Evolutionary conservation across 2,888 invertebrate genomes (phyloP).

Genomic region (Noctua janthina): DNA sequence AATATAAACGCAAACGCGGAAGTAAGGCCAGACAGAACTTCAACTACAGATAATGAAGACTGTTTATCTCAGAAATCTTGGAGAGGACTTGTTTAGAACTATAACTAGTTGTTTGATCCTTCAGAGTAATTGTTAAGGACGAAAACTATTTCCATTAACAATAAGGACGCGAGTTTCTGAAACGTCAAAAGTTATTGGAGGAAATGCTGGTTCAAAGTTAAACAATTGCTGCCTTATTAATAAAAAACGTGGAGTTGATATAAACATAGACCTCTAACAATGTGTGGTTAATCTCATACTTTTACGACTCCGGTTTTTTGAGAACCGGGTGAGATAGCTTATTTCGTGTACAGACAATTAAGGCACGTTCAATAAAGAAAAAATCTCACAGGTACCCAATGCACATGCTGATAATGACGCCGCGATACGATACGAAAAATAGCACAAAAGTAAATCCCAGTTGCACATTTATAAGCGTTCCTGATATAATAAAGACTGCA

Average conservation of each 20-base stretch:
- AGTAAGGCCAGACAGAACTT: constrained; percentile 28
- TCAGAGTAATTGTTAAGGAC: constrained; percentile 31
- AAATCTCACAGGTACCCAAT: constrained; percentile 4
- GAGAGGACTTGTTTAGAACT: constrained; percentile 36
- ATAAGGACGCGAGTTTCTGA: constrained; percentile 17
- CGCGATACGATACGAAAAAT: constrained; percentile 7
- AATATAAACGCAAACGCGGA: constrained; percentile 30
- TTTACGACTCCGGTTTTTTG: neutral
- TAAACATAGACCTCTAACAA: neutral
- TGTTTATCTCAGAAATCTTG: constrained; percentile 25
- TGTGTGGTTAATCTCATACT: neutral
- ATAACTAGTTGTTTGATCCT: constrained; percentile 33
- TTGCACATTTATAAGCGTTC: constrained; percentile 27
- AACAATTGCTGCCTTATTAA: neutral
- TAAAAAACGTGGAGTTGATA: neutral
- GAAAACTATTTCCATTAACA: constrained; percentile 27
- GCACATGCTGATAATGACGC: constrained; percentile 5
- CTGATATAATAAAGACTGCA: constrained; percentile 26
- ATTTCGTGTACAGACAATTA: neutral
- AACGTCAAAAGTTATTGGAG: constrained; percentile 23
- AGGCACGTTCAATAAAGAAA: neutral
- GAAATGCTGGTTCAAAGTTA: neutral
- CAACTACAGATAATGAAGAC: constrained; percentile 24
- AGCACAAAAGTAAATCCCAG: constrained; percentile 11
- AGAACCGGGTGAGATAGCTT: neutral